These are phyloP conservation scores for Sandelia bainsii DNA, from an alignment of 2,797 vertebrate genomes.

Conservation along the genomic window DNA sequence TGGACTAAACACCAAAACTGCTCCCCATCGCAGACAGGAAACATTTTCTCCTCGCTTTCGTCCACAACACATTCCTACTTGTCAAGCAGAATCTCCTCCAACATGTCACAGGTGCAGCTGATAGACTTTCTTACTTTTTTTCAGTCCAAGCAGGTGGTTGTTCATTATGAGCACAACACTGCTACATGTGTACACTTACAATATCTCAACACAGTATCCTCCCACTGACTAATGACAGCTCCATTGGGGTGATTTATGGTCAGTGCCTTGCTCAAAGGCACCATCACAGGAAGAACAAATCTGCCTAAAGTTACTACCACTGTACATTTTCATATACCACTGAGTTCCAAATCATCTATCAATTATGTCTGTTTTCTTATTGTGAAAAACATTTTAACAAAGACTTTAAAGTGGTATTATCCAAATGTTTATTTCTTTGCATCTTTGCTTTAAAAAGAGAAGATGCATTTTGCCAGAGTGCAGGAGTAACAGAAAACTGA, in stretches of 20 bases:
- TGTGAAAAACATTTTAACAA: background rate
- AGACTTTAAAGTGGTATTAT: background rate
- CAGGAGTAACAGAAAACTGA: background rate
- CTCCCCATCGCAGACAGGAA: background rate
- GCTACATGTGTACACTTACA: slow-evolving; percentile 20
- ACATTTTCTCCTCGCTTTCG: background rate
- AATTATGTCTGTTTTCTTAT: background rate
- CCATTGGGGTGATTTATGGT: background rate
- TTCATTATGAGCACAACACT: slow-evolving; percentile 30
- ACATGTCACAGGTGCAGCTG: slow-evolving; percentile 26
- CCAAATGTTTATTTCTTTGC: background rate
- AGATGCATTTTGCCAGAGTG: background rate
- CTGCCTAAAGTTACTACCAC: background rate
- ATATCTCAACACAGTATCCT: background rate
- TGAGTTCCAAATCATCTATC: background rate
- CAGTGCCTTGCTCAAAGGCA: background rate
- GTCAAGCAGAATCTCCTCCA: slow-evolving; percentile 11
- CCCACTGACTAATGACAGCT: slow-evolving; percentile 1
- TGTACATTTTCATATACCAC: background rate
- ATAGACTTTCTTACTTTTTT: slow-evolving; percentile 14
- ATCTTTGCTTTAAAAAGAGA: slow-evolving; percentile 9
- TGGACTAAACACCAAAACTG: slow-evolving; percentile 72
- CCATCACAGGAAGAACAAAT: background rate
- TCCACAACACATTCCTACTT: background rate
- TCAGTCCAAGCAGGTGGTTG: slow-evolving; percentile 20